A percentile compares a stretch with the other conserved stretches of the same genome.
Conservation (phyloP, 2,113 vertebrate genomes). For the Paraplagusia blochii region DNA sequence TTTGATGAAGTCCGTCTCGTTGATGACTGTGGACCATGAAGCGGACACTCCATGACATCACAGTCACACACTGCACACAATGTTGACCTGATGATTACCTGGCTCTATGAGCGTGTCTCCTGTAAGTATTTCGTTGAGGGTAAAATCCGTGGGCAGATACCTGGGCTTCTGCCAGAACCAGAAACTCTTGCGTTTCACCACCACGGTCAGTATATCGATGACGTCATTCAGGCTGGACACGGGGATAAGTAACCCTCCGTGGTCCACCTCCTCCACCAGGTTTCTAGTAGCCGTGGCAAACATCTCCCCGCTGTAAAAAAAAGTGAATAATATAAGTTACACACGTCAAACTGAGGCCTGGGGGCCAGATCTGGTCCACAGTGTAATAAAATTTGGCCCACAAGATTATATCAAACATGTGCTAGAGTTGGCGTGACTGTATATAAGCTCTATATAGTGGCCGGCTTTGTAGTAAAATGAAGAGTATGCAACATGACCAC, state of each 20-base stretch:
- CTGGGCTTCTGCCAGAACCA: constrained; percentile 92
- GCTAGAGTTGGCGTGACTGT: neutral
- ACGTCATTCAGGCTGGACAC: constrained; percentile 83
- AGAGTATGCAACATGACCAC: too few relatives aligned
- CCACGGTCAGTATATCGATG: constrained; percentile 79
- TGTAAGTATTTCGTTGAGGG: constrained; percentile 81
- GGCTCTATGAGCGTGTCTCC: constrained; percentile 77
- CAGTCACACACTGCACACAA: neutral
- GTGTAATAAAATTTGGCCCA: too few relatives aligned
- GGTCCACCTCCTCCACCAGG: constrained; percentile 86
- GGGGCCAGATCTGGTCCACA: too few relatives aligned
- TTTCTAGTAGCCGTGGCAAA: constrained; percentile 89
- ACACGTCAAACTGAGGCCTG: too few relatives aligned
- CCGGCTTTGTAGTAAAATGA: too few relatives aligned
- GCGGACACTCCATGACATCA: constrained; percentile 13
- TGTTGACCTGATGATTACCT: constrained; percentile 71
- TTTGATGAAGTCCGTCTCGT: constrained; percentile 85
- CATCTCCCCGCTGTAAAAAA: constrained; percentile 69
- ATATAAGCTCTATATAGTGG: too few relatives aligned
- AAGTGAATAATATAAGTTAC: neutral
- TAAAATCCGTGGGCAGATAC: constrained; percentile 82
- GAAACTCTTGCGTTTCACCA: constrained; percentile 81
- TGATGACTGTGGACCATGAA: constrained; percentile 72
- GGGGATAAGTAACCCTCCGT: constrained; percentile 81
- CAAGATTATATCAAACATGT: too few relatives aligned